A percentile compares a stretch with the other conserved stretches of the same genome.
phyloP scores from a whole-genome alignment of 2,797 vertebrate species.

The Champsocephalus gunnari region DNA sequence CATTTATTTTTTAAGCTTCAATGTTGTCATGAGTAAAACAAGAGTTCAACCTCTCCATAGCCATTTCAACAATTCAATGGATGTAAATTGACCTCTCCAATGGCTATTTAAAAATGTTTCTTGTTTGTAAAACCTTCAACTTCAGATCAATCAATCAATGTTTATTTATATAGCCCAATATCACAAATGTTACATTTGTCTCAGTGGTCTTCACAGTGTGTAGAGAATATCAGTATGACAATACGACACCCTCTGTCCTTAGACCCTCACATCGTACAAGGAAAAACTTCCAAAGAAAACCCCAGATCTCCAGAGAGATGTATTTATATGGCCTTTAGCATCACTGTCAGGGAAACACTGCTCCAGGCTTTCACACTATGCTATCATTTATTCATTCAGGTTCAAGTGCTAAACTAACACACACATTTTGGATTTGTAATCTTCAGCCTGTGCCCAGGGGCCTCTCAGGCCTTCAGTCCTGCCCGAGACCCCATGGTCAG shows the following conservation, averaged over 20 bases:
- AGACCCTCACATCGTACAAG: too few relatives aligned
- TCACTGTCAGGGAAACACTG: slow-evolving; percentile 15
- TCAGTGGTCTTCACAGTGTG: too few relatives aligned
- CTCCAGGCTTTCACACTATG: slow-evolving; percentile 41
- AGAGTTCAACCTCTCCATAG: neutral
- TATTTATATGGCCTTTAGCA: slow-evolving; percentile 11
- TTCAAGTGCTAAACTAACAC: slow-evolving; percentile 37
- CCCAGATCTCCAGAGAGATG: too few relatives aligned
- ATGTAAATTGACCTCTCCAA: neutral
- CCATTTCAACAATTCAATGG: neutral
- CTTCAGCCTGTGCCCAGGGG: slow-evolving; percentile 24
- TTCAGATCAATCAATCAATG: neutral
- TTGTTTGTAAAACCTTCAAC: neutral
- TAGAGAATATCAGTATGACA: too few relatives aligned
- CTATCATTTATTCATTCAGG: slow-evolving; percentile 46
- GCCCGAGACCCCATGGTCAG: slow-evolving; percentile 27
- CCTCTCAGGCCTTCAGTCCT: slow-evolving; percentile 17
- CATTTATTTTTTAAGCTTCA: too few relatives aligned
- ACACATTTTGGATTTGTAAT: slow-evolving; percentile 31
- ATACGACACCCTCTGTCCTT: too few relatives aligned
- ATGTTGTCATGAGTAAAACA: too few relatives aligned
- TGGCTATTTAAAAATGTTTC: neutral
- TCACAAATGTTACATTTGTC: too few relatives aligned
- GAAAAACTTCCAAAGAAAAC: too few relatives aligned
- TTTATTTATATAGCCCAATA: too few relatives aligned